phyloP scores from a whole-genome alignment of 2,797 vertebrate species.

The Clarias fuscus region DNA sequence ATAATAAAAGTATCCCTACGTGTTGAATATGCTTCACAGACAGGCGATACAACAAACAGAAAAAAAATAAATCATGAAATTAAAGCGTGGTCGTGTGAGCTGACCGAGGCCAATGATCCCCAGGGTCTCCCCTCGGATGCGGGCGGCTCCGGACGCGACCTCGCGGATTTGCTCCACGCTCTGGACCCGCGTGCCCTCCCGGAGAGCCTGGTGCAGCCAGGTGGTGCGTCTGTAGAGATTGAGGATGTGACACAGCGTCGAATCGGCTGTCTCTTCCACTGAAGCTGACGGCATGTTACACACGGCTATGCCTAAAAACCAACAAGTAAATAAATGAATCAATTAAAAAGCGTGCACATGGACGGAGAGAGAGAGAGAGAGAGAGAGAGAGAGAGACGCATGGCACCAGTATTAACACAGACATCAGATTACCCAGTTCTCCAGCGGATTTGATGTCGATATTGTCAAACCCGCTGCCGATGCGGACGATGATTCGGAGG shows the following conservation, averaged over 20 bases:
- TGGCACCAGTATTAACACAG: background rate
- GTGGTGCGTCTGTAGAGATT: constrained; percentile 96
- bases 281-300: constrained; percentile 97
- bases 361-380: too few relatives aligned
- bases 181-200: constrained; percentile 94
- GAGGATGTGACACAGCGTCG: constrained; percentile 96
- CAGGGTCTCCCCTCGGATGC: constrained; percentile 94
- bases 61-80: background rate
- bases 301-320: constrained; percentile 87
- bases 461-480: constrained; percentile 97
- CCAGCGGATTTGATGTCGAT: constrained; percentile 98
- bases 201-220: constrained; percentile 95
- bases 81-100: constrained; percentile 45
- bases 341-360: constrained; percentile 15
- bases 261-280: constrained; percentile 95
- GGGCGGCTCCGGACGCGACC: constrained; percentile 93
- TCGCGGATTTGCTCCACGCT: constrained; percentile 98
- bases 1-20: too few relatives aligned
- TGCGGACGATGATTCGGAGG: constrained; percentile 94
- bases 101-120: constrained; percentile 95
- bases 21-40: too few relatives aligned
- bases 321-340: constrained; percentile 24
- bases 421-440: constrained; percentile 82
- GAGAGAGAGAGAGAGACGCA: background rate
- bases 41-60: too few relatives aligned